phyloP scores from a whole-genome alignment of 2,797 vertebrate genomes.

The Glossophaga mutica region DNA sequence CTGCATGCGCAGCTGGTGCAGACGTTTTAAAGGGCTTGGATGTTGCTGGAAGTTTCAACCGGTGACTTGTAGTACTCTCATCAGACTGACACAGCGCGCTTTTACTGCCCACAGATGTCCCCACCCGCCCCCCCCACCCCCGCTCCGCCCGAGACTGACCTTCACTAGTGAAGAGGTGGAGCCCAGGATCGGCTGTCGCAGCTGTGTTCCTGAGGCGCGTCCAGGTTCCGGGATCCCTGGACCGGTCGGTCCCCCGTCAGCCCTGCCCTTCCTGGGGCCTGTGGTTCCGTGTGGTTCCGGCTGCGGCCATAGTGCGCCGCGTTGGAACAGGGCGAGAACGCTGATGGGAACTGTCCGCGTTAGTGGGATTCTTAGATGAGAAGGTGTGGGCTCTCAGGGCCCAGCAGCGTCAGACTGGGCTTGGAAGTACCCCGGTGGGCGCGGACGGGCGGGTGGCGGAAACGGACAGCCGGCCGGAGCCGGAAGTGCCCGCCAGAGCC shows the following conservation, averaged over 20 bases:
- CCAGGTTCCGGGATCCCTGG: neutral
- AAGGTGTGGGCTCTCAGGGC: neutral
- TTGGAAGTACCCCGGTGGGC: neutral
- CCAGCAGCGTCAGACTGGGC: neutral
- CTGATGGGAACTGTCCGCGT: accelerated
- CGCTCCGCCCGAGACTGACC: neutral
- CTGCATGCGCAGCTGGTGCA: neutral
- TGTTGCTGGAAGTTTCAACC: neutral
- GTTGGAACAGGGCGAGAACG: neutral
- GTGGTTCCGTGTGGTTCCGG: neutral
- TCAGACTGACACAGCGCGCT: neutral
- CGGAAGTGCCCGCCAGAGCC: neutral
- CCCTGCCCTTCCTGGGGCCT: neutral
- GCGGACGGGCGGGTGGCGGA: too few species aligned
- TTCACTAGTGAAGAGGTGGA: neutral
- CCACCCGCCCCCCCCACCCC: neutral
- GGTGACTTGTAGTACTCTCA: neutral
- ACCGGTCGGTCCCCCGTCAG: neutral
- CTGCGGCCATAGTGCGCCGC: neutral
- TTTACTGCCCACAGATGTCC: neutral
- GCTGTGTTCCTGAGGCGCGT: neutral
- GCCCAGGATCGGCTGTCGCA: neutral
- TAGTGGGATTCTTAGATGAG: neutral
- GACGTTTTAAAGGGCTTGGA: neutral
- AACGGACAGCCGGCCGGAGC: neutral